Evolutionary conservation across 1,140 invertebrate genomes (phyloP).

Genomic region (Aphelenchoides fujianensis): DNA sequence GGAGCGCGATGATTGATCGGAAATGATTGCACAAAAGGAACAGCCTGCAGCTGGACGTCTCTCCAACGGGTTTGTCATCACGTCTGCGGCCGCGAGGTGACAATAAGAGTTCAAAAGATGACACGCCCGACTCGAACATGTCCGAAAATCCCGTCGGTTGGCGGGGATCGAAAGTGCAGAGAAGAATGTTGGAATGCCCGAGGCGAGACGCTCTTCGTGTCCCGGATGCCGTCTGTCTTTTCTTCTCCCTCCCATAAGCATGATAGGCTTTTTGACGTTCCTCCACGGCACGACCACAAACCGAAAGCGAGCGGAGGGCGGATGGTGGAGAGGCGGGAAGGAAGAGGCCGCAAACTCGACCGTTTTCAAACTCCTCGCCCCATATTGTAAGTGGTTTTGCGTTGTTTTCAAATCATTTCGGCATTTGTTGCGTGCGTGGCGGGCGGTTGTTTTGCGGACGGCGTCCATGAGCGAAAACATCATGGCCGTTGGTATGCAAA

Average conservation of each 20-base stretch:
- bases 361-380: background rate
- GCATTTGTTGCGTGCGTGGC: background rate
- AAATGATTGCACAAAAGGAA: background rate
- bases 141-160: background rate
- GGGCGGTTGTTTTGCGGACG: background rate
- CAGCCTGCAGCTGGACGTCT: background rate
- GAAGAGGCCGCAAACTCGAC: background rate
- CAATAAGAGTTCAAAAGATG: slow-evolving; percentile 1
- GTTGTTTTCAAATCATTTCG: background rate
- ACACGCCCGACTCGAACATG: background rate
- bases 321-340: background rate
- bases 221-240: background rate
- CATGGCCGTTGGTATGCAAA: no score
- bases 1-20: no score
- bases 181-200: slow-evolving; percentile 5
- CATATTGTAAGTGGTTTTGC: slow-evolving; percentile 2
- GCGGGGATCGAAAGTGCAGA: background rate
- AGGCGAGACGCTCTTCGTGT: background rate
- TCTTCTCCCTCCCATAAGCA: background rate
- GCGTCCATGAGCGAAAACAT: background rate
- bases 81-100: background rate
- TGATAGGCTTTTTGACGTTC: slow-evolving; percentile 5
- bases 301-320: background rate
- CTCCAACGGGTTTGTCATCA: background rate
- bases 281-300: background rate